Percentiles rank a stretch among this genome's conserved stretches.
Evolutionary conservation across 2,113 vertebrate genomes (phyloP).

Genomic region (Hypanus sabinus): DNA sequence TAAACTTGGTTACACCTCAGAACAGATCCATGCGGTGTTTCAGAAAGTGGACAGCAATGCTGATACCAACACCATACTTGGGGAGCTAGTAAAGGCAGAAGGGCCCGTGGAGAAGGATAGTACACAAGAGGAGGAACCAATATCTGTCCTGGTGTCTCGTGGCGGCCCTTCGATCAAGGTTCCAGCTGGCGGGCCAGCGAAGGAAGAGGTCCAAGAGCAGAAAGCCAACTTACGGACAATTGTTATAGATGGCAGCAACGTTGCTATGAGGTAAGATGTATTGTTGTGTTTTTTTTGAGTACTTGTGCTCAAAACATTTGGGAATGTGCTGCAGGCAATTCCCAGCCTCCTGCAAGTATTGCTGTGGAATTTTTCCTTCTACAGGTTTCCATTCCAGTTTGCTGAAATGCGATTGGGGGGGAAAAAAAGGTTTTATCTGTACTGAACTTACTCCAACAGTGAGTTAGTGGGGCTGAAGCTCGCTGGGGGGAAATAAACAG

Average conservation of each 20-base stretch:
- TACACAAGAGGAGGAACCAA: constrained; percentile 42
- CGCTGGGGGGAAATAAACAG: too few species aligned
- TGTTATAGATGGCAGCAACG: constrained; percentile 94
- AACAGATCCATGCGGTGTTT: constrained; percentile 67
- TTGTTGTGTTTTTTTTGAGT: neutral
- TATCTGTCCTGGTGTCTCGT: constrained; percentile 50
- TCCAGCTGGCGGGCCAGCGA: neutral
- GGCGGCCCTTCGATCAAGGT: constrained; percentile 49
- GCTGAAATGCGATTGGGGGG: neutral
- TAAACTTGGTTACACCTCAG: constrained; percentile 79
- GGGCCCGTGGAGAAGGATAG: constrained; percentile 54
- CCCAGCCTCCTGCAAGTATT: too few species aligned
- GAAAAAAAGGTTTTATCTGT: neutral
- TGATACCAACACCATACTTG: constrained; percentile 81
- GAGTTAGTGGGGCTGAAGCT: too few species aligned
- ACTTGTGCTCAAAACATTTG: neutral
- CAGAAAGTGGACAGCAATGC: constrained; percentile 71
- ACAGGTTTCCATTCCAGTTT: neutral
- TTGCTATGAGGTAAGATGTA: constrained; percentile 85
- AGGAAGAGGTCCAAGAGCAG: constrained; percentile 13
- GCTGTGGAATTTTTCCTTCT: neutral
- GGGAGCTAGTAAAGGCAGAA: constrained; percentile 75
- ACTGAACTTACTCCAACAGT: too few species aligned
- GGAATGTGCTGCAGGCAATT: too few species aligned
- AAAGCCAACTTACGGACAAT: constrained; percentile 66